Evolutionary conservation across 2,113 vertebrate genomes (phyloP), one percentile per base, ranked within the genome.

Genomic region (Zootoca vivipara): DNA sequence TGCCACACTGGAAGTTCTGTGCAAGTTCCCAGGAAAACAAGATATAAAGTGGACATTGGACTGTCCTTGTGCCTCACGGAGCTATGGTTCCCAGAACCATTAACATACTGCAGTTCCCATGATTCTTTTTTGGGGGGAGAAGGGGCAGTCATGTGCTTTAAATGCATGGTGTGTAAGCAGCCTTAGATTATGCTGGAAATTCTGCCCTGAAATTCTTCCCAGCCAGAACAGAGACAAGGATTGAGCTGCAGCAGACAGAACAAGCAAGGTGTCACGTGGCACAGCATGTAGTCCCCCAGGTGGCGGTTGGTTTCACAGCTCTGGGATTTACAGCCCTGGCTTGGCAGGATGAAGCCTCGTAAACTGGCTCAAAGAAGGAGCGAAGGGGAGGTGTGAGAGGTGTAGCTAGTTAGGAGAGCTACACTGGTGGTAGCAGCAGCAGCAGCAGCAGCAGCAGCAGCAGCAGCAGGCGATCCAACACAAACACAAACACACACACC

Each of bases 251-350:
- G 33, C 62, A 69, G 87, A 88, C 58, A 58, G 81, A 88, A 83
- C 40, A 88, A 88, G 73, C 18, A 24, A 24, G 80, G 87, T 62
- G 73, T 88, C 80, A 64, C 62, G 24, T 74, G 87, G 87, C 33
- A 40, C 72, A 77, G 58, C 62, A 56, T n/a, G 26, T 62, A 88
- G 67, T 78, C 81, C 42, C 81, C 87, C 73, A 83, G 73, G 87
- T 73, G 72, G 81, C 8, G 15, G 81, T 70, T 83, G 74, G 81
- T 88, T 88, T 83, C 87, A 83, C 87, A 88, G 81, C 81, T 78
- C 42, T 88, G 87, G 81, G 87, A 70, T 88, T 88, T 88, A 88
- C 75, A 24, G 87, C 72, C 73, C 87, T 88, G 40, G 72, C 87
- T 88, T 88, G 73, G 81, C 87, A 69, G 73, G 62, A 78, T 6